A percentile compares a stretch with the other conserved stretches of the same genome.
phyloP scores from a whole-genome alignment of 2,888 invertebrate species.

The Cosmia trapezina region DNA sequence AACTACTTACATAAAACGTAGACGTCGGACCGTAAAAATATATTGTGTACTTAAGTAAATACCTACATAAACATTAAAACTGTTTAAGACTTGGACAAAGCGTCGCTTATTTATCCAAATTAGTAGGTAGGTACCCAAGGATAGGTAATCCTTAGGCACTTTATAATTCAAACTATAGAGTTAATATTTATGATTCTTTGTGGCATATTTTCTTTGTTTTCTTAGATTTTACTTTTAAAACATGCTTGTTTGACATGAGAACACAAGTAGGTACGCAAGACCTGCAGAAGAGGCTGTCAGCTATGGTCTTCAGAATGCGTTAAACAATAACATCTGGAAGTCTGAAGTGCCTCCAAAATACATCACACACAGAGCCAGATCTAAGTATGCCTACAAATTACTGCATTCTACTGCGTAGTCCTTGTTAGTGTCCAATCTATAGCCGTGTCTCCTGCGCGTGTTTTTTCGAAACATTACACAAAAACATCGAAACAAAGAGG shows the following conservation, averaged over 20 bases:
- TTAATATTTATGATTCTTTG: not conserved
- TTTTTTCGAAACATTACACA: no score
- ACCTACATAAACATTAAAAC: not conserved
- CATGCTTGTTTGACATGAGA: not conserved
- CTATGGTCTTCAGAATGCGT: no score
- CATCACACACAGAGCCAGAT: not conserved
- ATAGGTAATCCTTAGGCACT: constrained; percentile 4
- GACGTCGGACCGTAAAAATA: not conserved
- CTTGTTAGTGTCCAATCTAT: not conserved
- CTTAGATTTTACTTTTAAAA: not conserved
- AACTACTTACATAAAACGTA: not conserved
- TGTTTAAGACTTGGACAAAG: not conserved
- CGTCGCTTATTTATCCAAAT: constrained; percentile 1
- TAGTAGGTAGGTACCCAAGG: not conserved
- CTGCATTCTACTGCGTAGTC: not conserved
- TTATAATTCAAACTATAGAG: constrained; percentile 5
- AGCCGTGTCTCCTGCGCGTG: no score
- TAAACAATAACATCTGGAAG: not conserved
- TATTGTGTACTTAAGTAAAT: not conserved
- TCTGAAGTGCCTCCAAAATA: not conserved
- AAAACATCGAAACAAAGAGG: no score
- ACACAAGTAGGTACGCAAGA: not conserved
- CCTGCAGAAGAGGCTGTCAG: not conserved
- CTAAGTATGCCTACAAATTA: not conserved
- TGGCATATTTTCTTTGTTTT: constrained; percentile 54